Base-by-base conservation (phyloP, 2,113 vertebrate species). In the Nibea coibor region DNA sequence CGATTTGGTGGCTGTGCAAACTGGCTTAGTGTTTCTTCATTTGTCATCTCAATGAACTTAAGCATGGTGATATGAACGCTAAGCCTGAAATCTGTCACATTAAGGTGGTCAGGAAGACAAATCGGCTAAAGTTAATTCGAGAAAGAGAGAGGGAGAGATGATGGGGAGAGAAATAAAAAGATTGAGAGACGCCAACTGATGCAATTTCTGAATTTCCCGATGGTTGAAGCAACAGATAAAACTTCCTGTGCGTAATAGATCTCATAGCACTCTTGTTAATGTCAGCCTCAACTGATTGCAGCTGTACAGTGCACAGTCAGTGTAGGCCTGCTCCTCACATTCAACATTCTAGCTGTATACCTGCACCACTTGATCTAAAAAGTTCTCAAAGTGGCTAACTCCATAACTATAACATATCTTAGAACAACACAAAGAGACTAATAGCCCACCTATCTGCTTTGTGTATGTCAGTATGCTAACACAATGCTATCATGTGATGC, bases 1-100 rank as follows among this genome's bases (percentile, higher is more conserved):
- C 59, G 2, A 84, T 92, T 79, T 57, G 63, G 28, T 12, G 5
- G 73, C 26, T 71, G 63, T 62, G 57, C 71, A 91, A 84, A 86
- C 79, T 86, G 82, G 75, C 66, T 85, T 78, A 82, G 72, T 16
- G 45, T 57, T 67, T 65, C 72, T 70, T 83, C 56, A 75, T 70
- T 92, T 84, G 2, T 69, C 10, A 39, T 58, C 74, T 58, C 62
- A 45, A n/a, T 51, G 17, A 79, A 67, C 16, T 53, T 50, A 28
- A 50, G 42, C 42, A 24, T 45, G 62, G 39, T 66, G 51, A 70
- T 12, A 8, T 14, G 26, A 24, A 20, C 48, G 20, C 17, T 20
- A 4, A 50, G 57, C 3, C 39, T 10, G 10, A 31, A 67, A 70
- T 74, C 17, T 63, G 22, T 31, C 39, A 73, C 31, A 20, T 24